These are phyloP conservation scores for Porites evermanni DNA, from an alignment of 92 coral and sea anemone genomes.

Conservation along the genomic window DNA sequence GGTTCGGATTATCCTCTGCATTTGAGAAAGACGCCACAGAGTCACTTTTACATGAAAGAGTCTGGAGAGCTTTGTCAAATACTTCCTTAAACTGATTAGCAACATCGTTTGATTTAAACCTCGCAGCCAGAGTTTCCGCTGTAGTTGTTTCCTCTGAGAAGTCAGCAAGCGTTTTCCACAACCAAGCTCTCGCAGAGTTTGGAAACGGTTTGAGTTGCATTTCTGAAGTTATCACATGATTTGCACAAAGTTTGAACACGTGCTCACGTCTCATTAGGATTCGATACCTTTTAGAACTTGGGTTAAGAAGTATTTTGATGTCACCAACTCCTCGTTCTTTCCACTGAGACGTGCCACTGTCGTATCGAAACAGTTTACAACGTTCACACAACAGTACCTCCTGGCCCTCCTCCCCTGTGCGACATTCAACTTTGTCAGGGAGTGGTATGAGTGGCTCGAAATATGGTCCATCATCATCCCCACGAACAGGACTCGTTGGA, in stretches of 20 bases:
- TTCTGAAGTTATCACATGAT: constrained; percentile 84
- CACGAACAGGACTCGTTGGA: constrained; percentile 68
- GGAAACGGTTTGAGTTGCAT: constrained; percentile 85
- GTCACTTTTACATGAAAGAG: background rate
- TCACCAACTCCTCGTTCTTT: constrained; percentile 98
- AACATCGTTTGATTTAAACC: constrained; percentile 75
- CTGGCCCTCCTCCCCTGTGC: constrained; percentile 94
- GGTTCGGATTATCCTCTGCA: background rate
- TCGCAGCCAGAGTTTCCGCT: constrained; percentile 86
- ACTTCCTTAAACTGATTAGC: constrained; percentile 77
- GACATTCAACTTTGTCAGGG: constrained; percentile 79
- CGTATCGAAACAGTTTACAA: constrained; percentile 88
- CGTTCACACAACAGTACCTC: constrained; percentile 79
- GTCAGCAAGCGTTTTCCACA: constrained; percentile 92
- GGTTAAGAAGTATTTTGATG: constrained; percentile 75
- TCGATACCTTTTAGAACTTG: constrained; percentile 71
- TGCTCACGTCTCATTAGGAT: constrained; percentile 95
- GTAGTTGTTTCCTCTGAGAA: constrained; percentile 84
- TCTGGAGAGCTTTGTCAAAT: constrained; percentile 61
- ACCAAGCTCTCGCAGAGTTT: constrained; percentile 86
- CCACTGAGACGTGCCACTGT: constrained; percentile 83
- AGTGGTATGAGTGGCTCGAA: constrained; percentile 95
- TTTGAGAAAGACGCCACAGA: background rate
- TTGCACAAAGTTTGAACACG: constrained; percentile 92
- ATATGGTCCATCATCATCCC: constrained; percentile 87